Conservation (phyloP, 2,797 vertebrate species). For the Chloroceryle amazona region DNA sequence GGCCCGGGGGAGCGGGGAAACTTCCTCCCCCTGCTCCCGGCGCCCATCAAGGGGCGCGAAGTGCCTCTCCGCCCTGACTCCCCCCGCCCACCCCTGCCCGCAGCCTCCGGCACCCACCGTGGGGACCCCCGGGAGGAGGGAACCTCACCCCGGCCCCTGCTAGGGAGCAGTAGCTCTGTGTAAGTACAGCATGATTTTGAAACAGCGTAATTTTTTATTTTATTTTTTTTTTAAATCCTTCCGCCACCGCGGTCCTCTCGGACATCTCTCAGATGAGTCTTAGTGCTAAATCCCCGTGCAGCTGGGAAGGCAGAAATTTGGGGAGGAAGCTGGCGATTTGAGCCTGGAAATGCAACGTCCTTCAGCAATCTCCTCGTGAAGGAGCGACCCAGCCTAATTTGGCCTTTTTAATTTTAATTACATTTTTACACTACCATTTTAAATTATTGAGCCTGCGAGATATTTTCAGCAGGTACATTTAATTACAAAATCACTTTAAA, state of each 20-base stretch:
- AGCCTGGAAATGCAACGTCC: not conserved
- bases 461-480: constrained; percentile 56
- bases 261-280: not conserved
- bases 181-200: not conserved
- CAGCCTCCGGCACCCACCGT: not conserved
- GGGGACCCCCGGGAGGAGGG: not conserved
- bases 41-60: not conserved
- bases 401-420: constrained; percentile 49
- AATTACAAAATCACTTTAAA: constrained; percentile 64
- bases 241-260: not conserved
- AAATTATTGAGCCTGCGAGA: constrained; percentile 37
- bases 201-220: not conserved
- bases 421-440: constrained; percentile 16
- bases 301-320: not conserved
- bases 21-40: not conserved
- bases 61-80: not conserved
- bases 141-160: not conserved
- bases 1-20: not conserved
- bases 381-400: not conserved
- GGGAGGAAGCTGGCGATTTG: not conserved
- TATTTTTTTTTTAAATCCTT: not conserved
- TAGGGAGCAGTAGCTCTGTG: not conserved
- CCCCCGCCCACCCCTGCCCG: not conserved
- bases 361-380: constrained; percentile 8
- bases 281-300: not conserved